Evolutionary conservation across 2,113 vertebrate genomes (phyloP).

Genomic region (Myanophis thanlyinensis): DNA sequence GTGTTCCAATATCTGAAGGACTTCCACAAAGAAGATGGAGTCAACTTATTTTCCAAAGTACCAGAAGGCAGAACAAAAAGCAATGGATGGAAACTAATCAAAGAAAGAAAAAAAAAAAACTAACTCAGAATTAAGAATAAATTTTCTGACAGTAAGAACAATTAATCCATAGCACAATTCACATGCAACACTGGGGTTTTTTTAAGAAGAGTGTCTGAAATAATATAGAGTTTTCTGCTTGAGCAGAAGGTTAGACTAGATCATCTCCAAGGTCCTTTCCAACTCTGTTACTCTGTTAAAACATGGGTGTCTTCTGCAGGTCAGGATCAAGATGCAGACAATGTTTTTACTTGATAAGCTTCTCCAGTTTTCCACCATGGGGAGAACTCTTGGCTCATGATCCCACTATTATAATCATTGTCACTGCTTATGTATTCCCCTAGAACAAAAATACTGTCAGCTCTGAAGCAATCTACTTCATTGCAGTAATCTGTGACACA

Average conservation of each 20-base stretch:
- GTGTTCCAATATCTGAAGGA: not conserved
- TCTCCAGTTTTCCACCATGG: not conserved
- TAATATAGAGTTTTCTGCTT: not conserved
- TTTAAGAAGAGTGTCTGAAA: not conserved
- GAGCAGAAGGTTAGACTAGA: not conserved
- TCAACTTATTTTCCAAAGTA: not conserved
- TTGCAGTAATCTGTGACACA: not conserved
- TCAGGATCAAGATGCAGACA: not conserved
- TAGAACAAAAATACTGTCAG: not conserved
- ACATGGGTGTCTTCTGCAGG: not conserved
- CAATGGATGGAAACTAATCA: not conserved
- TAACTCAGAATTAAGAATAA: not conserved
- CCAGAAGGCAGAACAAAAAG: not conserved
- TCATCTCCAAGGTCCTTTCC: not conserved
- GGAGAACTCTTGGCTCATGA: not conserved
- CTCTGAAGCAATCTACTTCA: not conserved
- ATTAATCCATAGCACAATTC: not conserved
- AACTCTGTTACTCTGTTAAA: not conserved
- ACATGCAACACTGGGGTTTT: not conserved
- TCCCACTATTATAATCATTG: not conserved
- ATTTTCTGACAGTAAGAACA: not conserved
- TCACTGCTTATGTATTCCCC: not conserved
- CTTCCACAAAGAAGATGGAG: not conserved
- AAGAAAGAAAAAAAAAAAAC: not conserved
- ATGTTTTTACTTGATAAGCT: not conserved